A percentile compares a stretch with the other conserved stretches of the same genome.
These are phyloP conservation scores for Pelvicachromis taeniatus DNA, from an alignment of 2,113 vertebrate species.

Conservation along the genomic window DNA sequence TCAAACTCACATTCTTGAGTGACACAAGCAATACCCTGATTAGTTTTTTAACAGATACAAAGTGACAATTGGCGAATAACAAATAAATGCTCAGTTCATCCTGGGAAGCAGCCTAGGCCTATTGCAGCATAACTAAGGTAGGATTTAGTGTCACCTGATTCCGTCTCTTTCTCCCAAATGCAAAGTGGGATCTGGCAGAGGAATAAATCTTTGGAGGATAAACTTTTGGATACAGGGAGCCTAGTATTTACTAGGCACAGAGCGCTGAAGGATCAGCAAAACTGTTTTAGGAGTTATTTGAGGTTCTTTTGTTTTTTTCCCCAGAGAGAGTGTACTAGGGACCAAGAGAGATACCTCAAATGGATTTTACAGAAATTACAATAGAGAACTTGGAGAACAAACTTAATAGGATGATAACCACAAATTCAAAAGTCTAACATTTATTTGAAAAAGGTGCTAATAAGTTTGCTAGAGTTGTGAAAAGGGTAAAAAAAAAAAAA, in stretches of 20 bases:
- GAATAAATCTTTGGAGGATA: neutral
- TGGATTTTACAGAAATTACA: neutral
- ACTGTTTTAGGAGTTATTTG: neutral
- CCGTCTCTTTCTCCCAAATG: neutral
- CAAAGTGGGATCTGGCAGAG: neutral
- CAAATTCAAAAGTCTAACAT: neutral
- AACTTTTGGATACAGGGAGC: neutral
- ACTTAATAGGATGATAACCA: neutral
- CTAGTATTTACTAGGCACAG: neutral
- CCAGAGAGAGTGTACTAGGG: neutral
- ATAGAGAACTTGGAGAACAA: neutral
- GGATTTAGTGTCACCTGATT: neutral
- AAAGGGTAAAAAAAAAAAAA: too few species aligned
- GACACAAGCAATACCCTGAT: too few species aligned
- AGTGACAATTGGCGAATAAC: too few species aligned
- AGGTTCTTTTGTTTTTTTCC: neutral
- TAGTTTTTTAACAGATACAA: too few species aligned
- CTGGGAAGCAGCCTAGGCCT: too few species aligned
- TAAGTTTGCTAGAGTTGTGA: neutral
- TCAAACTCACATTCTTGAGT: too few species aligned
- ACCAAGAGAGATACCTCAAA: neutral
- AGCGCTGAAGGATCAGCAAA: neutral
- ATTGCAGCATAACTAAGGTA: too few species aligned
- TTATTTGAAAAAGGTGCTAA: neutral
- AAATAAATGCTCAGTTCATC: too few species aligned